Percentiles rank a stretch among this genome's conserved stretches.
phyloP scores from a whole-genome alignment of 2,113 vertebrate genomes.

The Gallinago undulata region DNA sequence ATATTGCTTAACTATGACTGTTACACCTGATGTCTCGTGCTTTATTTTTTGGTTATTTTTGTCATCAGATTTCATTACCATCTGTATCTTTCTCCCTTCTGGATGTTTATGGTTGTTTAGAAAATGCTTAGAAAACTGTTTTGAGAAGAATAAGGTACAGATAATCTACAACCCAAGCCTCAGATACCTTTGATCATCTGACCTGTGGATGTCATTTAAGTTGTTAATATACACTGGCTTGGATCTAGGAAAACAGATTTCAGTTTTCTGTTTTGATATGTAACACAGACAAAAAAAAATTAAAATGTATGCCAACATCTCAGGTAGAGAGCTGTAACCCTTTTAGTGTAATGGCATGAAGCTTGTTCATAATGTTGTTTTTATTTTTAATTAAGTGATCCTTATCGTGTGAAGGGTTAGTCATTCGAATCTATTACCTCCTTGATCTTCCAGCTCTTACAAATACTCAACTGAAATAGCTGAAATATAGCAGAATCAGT shows the following conservation, averaged over 20 bases:
- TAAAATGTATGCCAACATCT: not conserved
- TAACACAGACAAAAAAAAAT: not conserved
- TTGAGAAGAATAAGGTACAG: not conserved
- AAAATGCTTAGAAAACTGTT: not conserved
- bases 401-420: not conserved
- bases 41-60: not conserved
- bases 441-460: not conserved
- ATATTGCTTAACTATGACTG: not conserved
- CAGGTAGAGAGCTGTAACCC: not conserved
- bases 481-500: not conserved
- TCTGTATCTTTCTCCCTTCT: not conserved
- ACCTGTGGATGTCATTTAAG: not conserved
- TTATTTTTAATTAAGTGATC: not conserved
- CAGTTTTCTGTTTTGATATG: not conserved
- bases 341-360: not conserved
- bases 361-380: not conserved
- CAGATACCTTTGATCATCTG: not conserved
- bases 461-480: not conserved
- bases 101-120: not conserved
- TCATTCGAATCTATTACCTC: not conserved
- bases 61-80: not conserved
- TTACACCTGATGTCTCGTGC: not conserved
- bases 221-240: not conserved
- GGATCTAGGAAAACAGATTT: not conserved
- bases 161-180: not conserved